A percentile compares a stretch with the other conserved stretches of the same genome.
phyloP scores from a whole-genome alignment of 2,888 invertebrate species.

The Anorthoa munda region DNA sequence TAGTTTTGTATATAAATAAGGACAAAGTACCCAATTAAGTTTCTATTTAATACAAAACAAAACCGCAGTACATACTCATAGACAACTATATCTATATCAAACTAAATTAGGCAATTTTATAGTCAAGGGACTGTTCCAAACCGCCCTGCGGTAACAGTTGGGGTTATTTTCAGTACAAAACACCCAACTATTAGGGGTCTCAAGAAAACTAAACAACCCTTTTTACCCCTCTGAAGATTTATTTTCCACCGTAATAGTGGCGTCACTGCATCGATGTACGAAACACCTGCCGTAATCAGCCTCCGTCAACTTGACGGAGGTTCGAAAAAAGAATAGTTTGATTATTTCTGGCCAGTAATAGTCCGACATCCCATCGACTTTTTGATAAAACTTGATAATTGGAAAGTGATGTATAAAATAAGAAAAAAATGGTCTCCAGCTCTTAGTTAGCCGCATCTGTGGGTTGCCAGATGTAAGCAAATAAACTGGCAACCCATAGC shows the following conservation, averaged over 20 bases:
- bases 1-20: neutral
- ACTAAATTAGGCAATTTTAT: conserved; percentile 55
- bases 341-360: conserved; percentile 54
- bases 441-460: no score
- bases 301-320: conserved; percentile 76
- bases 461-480: no score
- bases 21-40: neutral
- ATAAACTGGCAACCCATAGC: no score
- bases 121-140: conserved; percentile 45
- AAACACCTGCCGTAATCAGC: conserved; percentile 75
- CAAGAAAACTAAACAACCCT: conserved; percentile 68
- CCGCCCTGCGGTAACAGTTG: conserved; percentile 64
- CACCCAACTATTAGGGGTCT: conserved; percentile 63
- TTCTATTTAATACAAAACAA: conserved; percentile 19
- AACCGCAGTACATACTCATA: conserved; percentile 4
- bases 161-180: conserved; percentile 50
- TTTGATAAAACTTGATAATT: no score
- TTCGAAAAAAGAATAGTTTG: conserved; percentile 58
- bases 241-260: conserved; percentile 66
- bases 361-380: no score
- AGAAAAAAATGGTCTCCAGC: no score
- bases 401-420: no score
- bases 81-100: conserved; percentile 12
- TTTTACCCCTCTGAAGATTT: conserved; percentile 65
- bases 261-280: conserved; percentile 66